These are phyloP conservation scores for Xestia c-nigrum DNA, from an alignment of 2,888 invertebrate genomes.

Conservation along the genomic window DNA sequence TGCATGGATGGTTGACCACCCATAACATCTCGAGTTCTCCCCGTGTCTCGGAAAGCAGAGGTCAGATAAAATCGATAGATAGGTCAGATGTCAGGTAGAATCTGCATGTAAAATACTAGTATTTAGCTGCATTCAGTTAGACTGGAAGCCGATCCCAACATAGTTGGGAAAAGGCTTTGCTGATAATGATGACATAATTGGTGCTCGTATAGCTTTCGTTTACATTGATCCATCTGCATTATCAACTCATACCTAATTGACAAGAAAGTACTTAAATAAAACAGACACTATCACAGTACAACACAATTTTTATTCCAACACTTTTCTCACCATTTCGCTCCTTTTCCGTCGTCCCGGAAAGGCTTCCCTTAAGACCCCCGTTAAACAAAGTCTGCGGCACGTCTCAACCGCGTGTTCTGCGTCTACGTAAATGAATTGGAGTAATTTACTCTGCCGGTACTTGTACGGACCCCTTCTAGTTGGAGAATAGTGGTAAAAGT, in stretches of 20 bases:
- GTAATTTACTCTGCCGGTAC: constrained; percentile 62
- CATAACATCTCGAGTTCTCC: too few relatives aligned
- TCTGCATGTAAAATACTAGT: too few relatives aligned
- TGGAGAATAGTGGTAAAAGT: background rate
- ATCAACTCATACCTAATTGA: background rate
- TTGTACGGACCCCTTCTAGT: constrained; percentile 33
- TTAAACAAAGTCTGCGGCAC: constrained; percentile 43
- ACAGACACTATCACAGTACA: background rate
- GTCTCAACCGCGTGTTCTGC: constrained; percentile 46
- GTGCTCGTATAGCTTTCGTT: too few relatives aligned
- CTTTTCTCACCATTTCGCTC: background rate
- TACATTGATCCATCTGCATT: too few relatives aligned
- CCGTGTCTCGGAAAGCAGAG: too few relatives aligned
- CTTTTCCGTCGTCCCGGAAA: background rate
- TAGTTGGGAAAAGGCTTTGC: too few relatives aligned
- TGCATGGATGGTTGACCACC: too few relatives aligned
- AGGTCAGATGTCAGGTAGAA: too few relatives aligned
- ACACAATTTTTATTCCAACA: background rate
- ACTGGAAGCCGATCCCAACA: too few relatives aligned
- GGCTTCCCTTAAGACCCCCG: constrained; percentile 34
- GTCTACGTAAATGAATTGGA: constrained; percentile 70
- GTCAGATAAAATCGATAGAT: too few relatives aligned
- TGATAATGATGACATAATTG: too few relatives aligned
- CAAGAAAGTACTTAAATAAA: background rate
- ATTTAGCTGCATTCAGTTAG: too few relatives aligned